These are phyloP conservation scores for Pherbina coryleti DNA, from an alignment of 2,888 invertebrate species.

Conservation along the genomic window DNA sequence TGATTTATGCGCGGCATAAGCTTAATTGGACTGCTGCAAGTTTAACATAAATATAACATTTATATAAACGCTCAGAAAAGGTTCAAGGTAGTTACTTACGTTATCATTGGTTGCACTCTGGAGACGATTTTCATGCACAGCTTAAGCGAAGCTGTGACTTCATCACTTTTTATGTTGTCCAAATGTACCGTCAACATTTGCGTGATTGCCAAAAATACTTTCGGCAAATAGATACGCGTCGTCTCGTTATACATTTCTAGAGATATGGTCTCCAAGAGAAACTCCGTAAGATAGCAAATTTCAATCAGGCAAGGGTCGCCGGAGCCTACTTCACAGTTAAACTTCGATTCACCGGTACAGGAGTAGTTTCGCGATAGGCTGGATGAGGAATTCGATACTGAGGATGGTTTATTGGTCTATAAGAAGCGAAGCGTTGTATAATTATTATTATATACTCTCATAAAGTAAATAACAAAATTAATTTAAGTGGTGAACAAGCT, in stretches of 20 bases:
- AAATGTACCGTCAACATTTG: slow-evolving; percentile 74
- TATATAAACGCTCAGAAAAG: neutral
- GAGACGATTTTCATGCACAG: slow-evolving; percentile 81
- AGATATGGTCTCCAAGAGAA: slow-evolving; percentile 81
- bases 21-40: slow-evolving; percentile 65
- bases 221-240: slow-evolving; percentile 83
- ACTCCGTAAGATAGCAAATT: slow-evolving; percentile 80
- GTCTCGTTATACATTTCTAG: slow-evolving; percentile 83
- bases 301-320: slow-evolving; percentile 77
- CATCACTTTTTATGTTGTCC: slow-evolving; percentile 68
- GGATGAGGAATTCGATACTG: slow-evolving; percentile 26
- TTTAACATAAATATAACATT: neutral
- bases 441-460: too few species aligned
- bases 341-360: slow-evolving; percentile 55
- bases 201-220: slow-evolving; percentile 78
- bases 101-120: slow-evolving; percentile 78
- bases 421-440: neutral
- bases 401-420: slow-evolving; percentile 54
- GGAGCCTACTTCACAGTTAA: slow-evolving; percentile 72
- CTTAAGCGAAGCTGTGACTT: slow-evolving; percentile 76
- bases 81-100: slow-evolving; percentile 56
- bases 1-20: slow-evolving; percentile 50
- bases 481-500: too few species aligned
- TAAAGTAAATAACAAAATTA: too few species aligned
- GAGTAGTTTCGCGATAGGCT: slow-evolving; percentile 43